Conservation (phyloP, 2,797 vertebrate genomes). For the Poeciliopsis presidionis region DNA sequence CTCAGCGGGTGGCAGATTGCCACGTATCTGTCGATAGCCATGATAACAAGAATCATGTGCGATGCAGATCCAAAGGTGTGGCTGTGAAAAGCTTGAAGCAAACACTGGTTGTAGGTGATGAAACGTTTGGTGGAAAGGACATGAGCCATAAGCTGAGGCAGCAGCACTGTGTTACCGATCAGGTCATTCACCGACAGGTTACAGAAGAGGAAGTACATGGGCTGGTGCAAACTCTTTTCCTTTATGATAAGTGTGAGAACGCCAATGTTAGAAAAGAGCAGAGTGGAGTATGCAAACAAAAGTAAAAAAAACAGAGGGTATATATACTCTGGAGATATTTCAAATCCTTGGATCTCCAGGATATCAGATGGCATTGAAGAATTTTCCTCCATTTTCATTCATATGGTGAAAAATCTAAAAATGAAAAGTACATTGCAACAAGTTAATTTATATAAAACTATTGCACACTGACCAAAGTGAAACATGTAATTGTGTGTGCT, state of each 20-base stretch:
- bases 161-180: slow-evolving; percentile 79
- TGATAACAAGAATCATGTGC: slow-evolving; percentile 84
- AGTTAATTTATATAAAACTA: background rate
- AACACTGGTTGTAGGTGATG: slow-evolving; percentile 80
- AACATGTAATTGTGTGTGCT: background rate
- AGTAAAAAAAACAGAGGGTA: slow-evolving; percentile 69
- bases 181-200: slow-evolving; percentile 83
- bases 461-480: background rate
- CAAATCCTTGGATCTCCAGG: slow-evolving; percentile 65
- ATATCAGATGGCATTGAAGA: slow-evolving; percentile 34
- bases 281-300: slow-evolving; percentile 60
- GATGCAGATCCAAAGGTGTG: slow-evolving; percentile 84
- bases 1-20: slow-evolving; percentile 83
- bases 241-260: slow-evolving; percentile 64
- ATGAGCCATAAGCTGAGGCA: slow-evolving; percentile 82
- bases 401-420: slow-evolving; percentile 25
- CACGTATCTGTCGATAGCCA: slow-evolving; percentile 85
- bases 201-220: slow-evolving; percentile 85
- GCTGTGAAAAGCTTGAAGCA: slow-evolving; percentile 85
- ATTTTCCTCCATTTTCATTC: slow-evolving; percentile 64
- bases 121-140: slow-evolving; percentile 78
- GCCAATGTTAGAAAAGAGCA: slow-evolving; percentile 67
- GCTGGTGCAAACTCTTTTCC: slow-evolving; percentile 79
- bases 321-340: slow-evolving; percentile 49
- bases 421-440: background rate